Conservation (phyloP, 2,113 vertebrate species). For the Eclectus roratus region DNA sequence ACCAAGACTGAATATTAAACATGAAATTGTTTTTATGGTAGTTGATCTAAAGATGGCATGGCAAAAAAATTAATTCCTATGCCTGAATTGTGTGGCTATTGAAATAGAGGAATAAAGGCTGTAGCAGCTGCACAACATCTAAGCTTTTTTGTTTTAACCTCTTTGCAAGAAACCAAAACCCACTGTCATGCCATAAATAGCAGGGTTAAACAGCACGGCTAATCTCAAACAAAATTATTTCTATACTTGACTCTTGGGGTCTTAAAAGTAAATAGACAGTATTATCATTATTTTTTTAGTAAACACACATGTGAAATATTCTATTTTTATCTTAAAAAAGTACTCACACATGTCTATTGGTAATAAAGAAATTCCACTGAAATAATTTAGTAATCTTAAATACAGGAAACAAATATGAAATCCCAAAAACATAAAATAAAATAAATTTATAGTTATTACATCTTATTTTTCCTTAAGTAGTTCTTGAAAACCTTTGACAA, state of each 20-base stretch:
- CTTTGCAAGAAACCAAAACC: background rate
- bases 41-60: background rate
- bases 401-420: background rate
- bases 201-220: background rate
- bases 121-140: background rate
- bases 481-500: background rate
- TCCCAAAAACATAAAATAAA: background rate
- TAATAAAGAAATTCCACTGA: background rate
- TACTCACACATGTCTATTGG: background rate
- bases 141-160: background rate
- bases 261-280: background rate
- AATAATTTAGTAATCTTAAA: background rate
- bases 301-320: background rate
- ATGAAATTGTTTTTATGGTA: background rate
- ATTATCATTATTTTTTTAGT: background rate
- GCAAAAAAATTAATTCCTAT: background rate
- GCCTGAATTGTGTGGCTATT: background rate
- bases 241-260: background rate
- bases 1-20: background rate
- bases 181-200: background rate
- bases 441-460: background rate
- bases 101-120: background rate
- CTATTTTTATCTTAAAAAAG: background rate
- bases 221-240: background rate
- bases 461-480: background rate